Conservation (phyloP, 2,888 invertebrate species). For the Julus scanicus region DNA sequence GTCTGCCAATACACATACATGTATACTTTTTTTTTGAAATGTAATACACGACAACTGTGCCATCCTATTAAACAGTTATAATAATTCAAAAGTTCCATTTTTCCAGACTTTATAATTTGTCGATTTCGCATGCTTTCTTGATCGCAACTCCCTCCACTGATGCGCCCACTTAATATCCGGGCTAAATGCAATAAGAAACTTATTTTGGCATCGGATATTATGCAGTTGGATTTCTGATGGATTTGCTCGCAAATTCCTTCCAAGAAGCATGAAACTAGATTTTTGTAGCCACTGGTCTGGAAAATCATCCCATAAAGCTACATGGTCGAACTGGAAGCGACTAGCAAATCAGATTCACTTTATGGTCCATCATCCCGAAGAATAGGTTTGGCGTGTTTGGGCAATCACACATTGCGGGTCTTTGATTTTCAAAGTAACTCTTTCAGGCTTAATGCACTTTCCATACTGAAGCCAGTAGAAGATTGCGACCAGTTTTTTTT, state of each 20-base stretch:
- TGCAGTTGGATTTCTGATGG: constrained; percentile 53
- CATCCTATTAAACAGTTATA: neutral
- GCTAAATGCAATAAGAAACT: constrained; percentile 31
- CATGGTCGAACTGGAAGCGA: constrained; percentile 49
- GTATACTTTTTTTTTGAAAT: no score
- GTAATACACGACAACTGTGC: no score
- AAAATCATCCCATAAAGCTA: constrained; percentile 55
- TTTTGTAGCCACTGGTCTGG: constrained; percentile 56
- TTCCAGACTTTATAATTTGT: neutral
- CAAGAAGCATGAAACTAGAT: constrained; percentile 54
- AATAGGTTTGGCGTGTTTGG: neutral
- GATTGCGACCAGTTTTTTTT: neutral
- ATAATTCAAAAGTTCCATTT: neutral
- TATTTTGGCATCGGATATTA: constrained; percentile 37
- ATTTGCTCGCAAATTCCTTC: constrained; percentile 49
- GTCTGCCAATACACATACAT: no score
- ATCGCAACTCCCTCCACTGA: neutral
- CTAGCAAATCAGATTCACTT: constrained; percentile 56
- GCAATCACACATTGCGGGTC: constrained; percentile 6
- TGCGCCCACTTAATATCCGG: neutral
- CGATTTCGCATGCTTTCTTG: neutral
- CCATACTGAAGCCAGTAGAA: neutral
- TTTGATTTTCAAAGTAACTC: constrained; percentile 8
- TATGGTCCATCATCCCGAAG: constrained; percentile 51
- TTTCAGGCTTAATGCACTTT: neutral